Evolutionary conservation across 2,797 vertebrate genomes (phyloP), one percentile per base, ranked within the genome.

Genomic region (Tenualosa ilisha): DNA sequence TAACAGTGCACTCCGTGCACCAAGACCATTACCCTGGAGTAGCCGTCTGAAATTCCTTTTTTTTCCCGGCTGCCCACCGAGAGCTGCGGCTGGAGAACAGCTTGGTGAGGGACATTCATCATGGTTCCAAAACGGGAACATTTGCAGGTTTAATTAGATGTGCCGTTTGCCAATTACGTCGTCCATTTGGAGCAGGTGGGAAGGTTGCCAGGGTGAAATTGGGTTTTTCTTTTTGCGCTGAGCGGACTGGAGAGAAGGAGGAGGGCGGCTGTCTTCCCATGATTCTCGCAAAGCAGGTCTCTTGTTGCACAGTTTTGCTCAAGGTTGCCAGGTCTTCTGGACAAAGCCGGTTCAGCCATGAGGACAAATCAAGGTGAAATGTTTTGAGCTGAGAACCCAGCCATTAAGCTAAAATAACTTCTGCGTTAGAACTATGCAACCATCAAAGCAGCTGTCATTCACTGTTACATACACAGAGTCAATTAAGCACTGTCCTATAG

Each of bases 141-240:
- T 65, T 86, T 53, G 83, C 81, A 31, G 63, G 31, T 50, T 83
- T 85, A 85, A 83, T 85, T 83, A 83, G 84, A 5, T 49, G 72
- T 81, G 65, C 8, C 37, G 53, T n/a, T 22, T 85, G 49, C 26
- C 81, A 65, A 65, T 65, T 65, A 65, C 63, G 12, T 65, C 13
- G 63, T 65, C 24, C 63, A 13, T 31, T 65, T 12, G 63, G 24
- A 26, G 11, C 24, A 31, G 63, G 63, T 31, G 63, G 63, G 63
- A 65, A 31, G 63, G 63, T 65, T 65, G 63, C 63, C 63, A 65
- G 63, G 56, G 11, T 65, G 22, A 20, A 83, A 65, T 46, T 54
- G 63, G 17, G 40, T 59, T 46, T 72, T 40, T 85, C 31, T 26
- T 50, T 3, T 63, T 79, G 3, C 8, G 49, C 51, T 13, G 3